Evolutionary conservation across 2,888 invertebrate genomes (phyloP), one percentile per base, ranked within the genome.

Genomic region (Phymatocera aterrima): DNA sequence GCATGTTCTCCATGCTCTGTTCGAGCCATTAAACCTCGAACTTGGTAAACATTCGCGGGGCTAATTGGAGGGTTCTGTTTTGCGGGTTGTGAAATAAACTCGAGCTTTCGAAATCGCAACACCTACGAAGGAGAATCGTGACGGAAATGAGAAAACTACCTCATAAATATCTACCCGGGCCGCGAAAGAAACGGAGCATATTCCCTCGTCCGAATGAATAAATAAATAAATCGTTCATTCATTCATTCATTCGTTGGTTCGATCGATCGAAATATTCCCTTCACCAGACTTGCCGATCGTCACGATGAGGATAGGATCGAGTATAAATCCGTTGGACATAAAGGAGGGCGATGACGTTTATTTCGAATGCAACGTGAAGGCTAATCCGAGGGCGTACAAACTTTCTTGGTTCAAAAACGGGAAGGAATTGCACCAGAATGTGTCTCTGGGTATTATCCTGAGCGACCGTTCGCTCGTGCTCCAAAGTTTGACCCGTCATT

Each of bases 261-360:
- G 8, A 4, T 8, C 8, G 8, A 40, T 40, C 8, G 5, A 5
- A 8, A 8, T 40, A 40, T 4, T 2, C 2, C 8, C 21, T 24
- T 28, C 8, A 92, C 72, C 93, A 97, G 97, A 96, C 92, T 93
- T 95, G 85, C 97, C 97, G 28, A 94, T 95, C 81, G 96, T 96
- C 43, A 94, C 94, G 82, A 93, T 97, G 84, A 95, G 95, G 91
- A 95, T 97, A 93, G 97, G 97, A 74, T 95, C 96, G 82, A 96
- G 94, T 85, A 91, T 97, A 82, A 96, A 96, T 89, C 95, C 97
- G 5, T 95, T 95, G 84, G 96, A 96, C 90, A 97, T 97, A 88
- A 97, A 96, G 91, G 97, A 97, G 91, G 96, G 96, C 34, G 96
- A 96, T 88, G 97, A 97, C 90, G 96, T 96, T 70, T 97, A 97